Base-by-base conservation (phyloP, 2,888 invertebrate species). In the Bibio marci region DNA sequence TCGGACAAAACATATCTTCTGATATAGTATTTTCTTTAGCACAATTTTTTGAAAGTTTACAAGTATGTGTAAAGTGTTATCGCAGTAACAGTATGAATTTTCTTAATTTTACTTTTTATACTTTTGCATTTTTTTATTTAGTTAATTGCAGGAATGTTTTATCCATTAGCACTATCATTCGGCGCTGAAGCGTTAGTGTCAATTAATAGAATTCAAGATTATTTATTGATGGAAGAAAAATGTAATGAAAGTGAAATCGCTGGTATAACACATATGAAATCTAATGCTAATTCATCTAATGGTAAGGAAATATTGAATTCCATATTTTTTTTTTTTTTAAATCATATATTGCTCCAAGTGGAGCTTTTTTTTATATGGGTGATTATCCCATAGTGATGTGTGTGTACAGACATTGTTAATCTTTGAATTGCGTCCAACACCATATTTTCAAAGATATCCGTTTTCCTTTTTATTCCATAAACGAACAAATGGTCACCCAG, bases 11-110 rank as follows among this genome's bases (percentile, higher is more conserved):
- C 11, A 58, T 77, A 28, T 67, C 68, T 1, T 67, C 77, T 0
- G 75, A 76, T 40, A 70, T 76, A 50, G 78, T 80, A 0, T 83
- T 82, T 57, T 76, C 82, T 0, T 66, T 80, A 50, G 79, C 82
- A 4, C 80, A 80, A 50, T 79, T 80, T 55, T 80, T 76, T 52
- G 82, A 83, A 53, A 67, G 79, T 13, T 60, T 83, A 27, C 82
- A 80, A 55, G 57, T 71, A 30, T 22, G 8, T 22, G 8, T 22
- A 6, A 6, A 22, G 22, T 6, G 22, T 6, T 22, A 22, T 22
- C 8, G 4, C 8, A 22, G 8, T 22, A 6, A 22, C 22, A 22
- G 8, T 6, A 22, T 22, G 8, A 22, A 22, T 22, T 22, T 22
- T 22, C 4, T 22, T 6, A 22, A 6, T 62, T 17, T 13, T 11